These are phyloP conservation scores for Mola mola DNA, from an alignment of 2,113 vertebrate genomes.

Conservation along the genomic window DNA sequence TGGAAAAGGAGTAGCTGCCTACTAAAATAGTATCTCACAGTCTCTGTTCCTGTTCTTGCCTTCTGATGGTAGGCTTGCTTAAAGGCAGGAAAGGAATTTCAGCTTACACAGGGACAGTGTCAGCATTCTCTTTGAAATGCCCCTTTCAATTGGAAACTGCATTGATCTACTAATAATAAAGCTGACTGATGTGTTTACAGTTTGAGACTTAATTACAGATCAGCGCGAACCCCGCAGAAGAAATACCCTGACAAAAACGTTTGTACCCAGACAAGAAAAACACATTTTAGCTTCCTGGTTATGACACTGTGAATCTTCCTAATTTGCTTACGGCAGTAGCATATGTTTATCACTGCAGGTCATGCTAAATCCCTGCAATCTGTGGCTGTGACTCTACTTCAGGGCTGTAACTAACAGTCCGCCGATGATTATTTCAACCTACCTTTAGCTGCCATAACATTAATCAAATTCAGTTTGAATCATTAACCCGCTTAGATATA, in stretches of 20 bases:
- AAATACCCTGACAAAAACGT: slow-evolving; percentile 24
- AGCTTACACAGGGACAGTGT: neutral
- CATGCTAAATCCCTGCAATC: slow-evolving; percentile 61
- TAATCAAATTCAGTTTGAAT: slow-evolving; percentile 30
- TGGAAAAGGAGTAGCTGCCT: slow-evolving; percentile 67
- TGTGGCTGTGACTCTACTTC: slow-evolving; percentile 50
- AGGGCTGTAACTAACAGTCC: slow-evolving; percentile 24
- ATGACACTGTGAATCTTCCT: slow-evolving; percentile 47
- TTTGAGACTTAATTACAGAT: slow-evolving; percentile 31
- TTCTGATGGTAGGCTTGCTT: slow-evolving; percentile 39
- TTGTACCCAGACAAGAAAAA: slow-evolving; percentile 26
- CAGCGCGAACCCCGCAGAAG: slow-evolving; percentile 1
- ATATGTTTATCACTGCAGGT: slow-evolving; percentile 61
- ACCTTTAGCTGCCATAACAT: slow-evolving; percentile 34
- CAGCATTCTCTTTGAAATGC: neutral
- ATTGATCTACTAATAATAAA: slow-evolving; percentile 4
- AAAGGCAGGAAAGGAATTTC: neutral
- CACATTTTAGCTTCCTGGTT: slow-evolving; percentile 15
- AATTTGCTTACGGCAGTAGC: slow-evolving; percentile 59
- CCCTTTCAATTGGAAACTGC: neutral
- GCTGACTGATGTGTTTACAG: slow-evolving; percentile 25
- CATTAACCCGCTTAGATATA: slow-evolving; percentile 33
- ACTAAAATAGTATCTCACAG: slow-evolving; percentile 75
- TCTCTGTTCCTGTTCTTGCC: slow-evolving; percentile 71
- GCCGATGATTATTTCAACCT: slow-evolving; percentile 26